phyloP scores from a whole-genome alignment of 2,797 vertebrate species.

The Pipistrellus kuhlii region DNA sequence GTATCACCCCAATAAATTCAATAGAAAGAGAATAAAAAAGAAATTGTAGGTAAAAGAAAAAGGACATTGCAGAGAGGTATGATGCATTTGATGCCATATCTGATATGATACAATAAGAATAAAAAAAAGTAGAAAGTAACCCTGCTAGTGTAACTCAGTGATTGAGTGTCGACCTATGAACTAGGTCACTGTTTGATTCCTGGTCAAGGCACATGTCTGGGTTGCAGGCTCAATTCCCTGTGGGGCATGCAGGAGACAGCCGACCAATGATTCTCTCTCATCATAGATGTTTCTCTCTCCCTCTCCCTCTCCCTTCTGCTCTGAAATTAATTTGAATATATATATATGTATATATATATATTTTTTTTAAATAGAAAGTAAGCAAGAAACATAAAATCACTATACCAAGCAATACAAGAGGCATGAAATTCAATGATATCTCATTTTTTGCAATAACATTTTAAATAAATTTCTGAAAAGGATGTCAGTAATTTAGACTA shows the following conservation, averaged over 20 bases:
- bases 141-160: too few relatives aligned
- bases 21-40: not conserved
- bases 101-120: conserved; percentile 5
- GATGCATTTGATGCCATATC: not conserved
- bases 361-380: not conserved
- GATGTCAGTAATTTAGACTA: not conserved
- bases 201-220: too few relatives aligned
- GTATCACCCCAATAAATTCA: not conserved
- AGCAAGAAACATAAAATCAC: not conserved
- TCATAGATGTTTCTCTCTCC: too few relatives aligned
- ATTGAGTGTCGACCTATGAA: too few relatives aligned
- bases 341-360: too few relatives aligned
- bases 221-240: too few relatives aligned
- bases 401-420: conserved; percentile 28
- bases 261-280: too few relatives aligned
- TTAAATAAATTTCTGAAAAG: conserved; percentile 44
- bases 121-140: not conserved
- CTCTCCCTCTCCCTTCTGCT: too few relatives aligned
- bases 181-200: too few relatives aligned
- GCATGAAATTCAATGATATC: not conserved
- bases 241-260: too few relatives aligned
- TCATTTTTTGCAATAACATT: conserved; percentile 39
- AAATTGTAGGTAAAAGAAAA: not conserved
- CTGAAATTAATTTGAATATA: too few relatives aligned
- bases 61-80: not conserved